Evolutionary conservation across 1,140 invertebrate species (phyloP), one percentile per base, ranked within the genome.

Genomic region (Pristionchus pacificus): DNA sequence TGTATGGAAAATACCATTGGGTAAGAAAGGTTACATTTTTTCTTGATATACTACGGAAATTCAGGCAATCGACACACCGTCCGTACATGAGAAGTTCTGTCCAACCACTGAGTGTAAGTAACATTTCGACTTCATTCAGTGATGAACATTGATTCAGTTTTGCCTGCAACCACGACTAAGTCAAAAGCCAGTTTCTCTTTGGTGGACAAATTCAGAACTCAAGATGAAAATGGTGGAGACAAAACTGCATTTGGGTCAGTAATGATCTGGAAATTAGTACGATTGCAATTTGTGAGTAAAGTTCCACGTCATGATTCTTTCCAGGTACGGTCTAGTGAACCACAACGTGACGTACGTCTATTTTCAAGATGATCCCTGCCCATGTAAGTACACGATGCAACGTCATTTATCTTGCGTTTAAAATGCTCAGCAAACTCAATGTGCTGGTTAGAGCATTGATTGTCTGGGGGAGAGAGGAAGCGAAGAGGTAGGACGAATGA

Each of bases 351-450:
- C 71, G 1, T 72, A 68, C 58, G 66, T 72, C 15, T 72, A 72
- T 60, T 68, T 72, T 38, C 71, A 72, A 38, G 71, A 72, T 70
- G 71, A 72, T 31, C 71, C 71, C 1, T 72, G 71, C 25, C 71
- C 71, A 25, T 72, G 71, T 72, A 62, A 67, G 70, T 55, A n/a
- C n/a, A n/a, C n/a, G n/a, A n/a, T 49, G 38, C 38, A 19, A 49
- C 19, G 19, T 49, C 38, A 49, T 49, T 49, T 19, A 49, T n/a
- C n/a, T n/a, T n/a, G n/a, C n/a, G n/a, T n/a, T n/a, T n/a, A n/a
- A n/a, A n/a, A n/a, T n/a, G n/a, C n/a, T n/a, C n/a, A n/a, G n/a
- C n/a, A n/a, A n/a, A n/a, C n/a, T n/a, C n/a, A n/a, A n/a, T n/a
- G n/a, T n/a, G n/a, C n/a, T n/a, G n/a, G n/a, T n/a, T n/a, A n/a